Percentiles rank a stretch among this genome's conserved stretches.
Conservation (phyloP, 2,113 vertebrate species). For the Etheostoma spectabile region DNA sequence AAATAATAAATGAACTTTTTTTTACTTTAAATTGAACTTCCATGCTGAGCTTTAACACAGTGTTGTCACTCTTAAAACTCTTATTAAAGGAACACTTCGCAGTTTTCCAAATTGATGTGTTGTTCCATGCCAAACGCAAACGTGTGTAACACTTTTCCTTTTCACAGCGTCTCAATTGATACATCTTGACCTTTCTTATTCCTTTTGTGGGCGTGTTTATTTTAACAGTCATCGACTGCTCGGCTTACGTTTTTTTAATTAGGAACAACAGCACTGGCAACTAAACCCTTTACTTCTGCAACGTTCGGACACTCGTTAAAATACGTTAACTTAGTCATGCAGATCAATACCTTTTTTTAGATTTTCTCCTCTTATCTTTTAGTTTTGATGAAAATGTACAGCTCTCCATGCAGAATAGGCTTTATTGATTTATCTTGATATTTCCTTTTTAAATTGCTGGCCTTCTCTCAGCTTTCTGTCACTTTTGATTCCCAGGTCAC, state of each 20-base stretch:
- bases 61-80: too few species aligned
- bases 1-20: too few species aligned
- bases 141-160: background rate
- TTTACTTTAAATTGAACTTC: too few species aligned
- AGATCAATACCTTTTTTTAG: background rate
- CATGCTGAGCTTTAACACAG: too few species aligned
- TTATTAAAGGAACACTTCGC: too few species aligned
- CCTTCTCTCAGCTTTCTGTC: constrained; percentile 1
- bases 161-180: background rate
- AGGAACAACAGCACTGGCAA: background rate
- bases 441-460: background rate
- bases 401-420: background rate
- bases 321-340: background rate
- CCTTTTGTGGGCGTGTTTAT: background rate
- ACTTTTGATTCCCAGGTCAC: background rate
- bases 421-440: background rate
- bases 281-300: background rate
- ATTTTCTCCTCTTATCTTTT: background rate
- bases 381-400: background rate
- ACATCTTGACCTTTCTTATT: background rate
- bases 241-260: background rate
- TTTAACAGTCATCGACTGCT: background rate
- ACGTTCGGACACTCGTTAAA: background rate
- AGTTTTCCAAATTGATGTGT: too few species aligned
- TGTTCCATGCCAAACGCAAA: too few species aligned